phyloP scores from a whole-genome alignment of 2,113 vertebrate species.

The Charina bottae region DNA sequence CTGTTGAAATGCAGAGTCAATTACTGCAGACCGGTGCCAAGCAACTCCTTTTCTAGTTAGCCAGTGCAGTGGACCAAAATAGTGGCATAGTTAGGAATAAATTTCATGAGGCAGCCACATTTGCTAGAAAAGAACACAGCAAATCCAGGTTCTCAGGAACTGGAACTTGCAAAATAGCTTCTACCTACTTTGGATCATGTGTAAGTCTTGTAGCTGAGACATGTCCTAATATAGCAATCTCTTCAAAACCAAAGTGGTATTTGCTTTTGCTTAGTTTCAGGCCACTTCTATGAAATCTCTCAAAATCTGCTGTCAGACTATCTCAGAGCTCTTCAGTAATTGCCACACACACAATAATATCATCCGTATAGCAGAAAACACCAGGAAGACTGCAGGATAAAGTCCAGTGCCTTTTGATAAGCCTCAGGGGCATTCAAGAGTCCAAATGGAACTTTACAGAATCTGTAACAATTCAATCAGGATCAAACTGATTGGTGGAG shows the following conservation, averaged over 20 bases:
- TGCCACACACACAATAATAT: background rate
- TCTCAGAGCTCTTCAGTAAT: background rate
- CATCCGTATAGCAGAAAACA: background rate
- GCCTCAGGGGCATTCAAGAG: background rate
- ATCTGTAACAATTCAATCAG: background rate
- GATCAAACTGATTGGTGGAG: background rate
- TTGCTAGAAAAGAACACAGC: background rate
- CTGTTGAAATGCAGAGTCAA: background rate
- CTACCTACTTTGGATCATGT: background rate
- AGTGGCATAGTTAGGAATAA: background rate
- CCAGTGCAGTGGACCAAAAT: background rate
- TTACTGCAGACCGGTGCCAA: background rate
- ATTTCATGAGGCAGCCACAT: background rate
- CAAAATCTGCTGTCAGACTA: background rate
- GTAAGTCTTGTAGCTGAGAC: background rate
- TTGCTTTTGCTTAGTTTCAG: background rate
- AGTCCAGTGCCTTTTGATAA: background rate
- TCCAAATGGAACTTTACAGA: background rate
- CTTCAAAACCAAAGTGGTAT: background rate
- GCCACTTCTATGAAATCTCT: background rate
- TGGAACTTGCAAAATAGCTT: background rate
- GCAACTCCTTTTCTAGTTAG: background rate
- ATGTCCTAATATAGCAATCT: background rate
- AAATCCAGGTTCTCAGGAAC: background rate
- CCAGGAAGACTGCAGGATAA: background rate